Conservation (phyloP, 2,797 vertebrate species). For the Syncerus caffer region DNA sequence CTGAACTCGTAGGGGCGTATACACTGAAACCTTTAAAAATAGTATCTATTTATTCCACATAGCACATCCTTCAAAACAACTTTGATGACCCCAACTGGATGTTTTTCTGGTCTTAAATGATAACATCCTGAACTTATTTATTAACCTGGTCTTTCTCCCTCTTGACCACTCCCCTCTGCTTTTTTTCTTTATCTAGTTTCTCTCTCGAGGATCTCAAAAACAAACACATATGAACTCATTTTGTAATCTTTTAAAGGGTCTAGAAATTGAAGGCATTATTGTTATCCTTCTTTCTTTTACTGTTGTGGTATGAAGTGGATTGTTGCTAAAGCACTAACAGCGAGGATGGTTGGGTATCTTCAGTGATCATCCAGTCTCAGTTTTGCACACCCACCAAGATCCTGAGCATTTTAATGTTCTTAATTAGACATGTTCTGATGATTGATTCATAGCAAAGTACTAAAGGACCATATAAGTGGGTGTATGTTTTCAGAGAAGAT, state of each 20-base stretch:
- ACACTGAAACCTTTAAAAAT: slow-evolving; percentile 35
- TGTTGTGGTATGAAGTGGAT: background rate
- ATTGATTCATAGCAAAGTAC: background rate
- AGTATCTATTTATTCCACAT: slow-evolving; percentile 31
- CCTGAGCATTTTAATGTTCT: background rate
- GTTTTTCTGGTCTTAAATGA: slow-evolving; percentile 28
- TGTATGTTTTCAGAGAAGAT: background rate
- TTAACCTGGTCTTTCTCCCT: background rate
- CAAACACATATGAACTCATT: background rate
- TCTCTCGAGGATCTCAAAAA: background rate
- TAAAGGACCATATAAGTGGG: background rate
- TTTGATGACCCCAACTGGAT: background rate
- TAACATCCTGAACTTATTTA: slow-evolving; percentile 7
- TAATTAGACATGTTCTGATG: background rate
- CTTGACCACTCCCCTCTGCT: background rate
- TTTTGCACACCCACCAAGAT: background rate
- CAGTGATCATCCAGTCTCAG: background rate
- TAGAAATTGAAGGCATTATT: background rate
- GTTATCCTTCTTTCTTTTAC: background rate
- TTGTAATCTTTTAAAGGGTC: background rate
- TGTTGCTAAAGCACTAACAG: background rate
- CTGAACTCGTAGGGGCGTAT: background rate
- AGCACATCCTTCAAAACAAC: slow-evolving; percentile 37
- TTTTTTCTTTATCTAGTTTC: background rate
- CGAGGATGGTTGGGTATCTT: background rate